These are phyloP conservation scores for Campoletis raptor DNA, from an alignment of 2,888 invertebrate species.

Conservation along the genomic window DNA sequence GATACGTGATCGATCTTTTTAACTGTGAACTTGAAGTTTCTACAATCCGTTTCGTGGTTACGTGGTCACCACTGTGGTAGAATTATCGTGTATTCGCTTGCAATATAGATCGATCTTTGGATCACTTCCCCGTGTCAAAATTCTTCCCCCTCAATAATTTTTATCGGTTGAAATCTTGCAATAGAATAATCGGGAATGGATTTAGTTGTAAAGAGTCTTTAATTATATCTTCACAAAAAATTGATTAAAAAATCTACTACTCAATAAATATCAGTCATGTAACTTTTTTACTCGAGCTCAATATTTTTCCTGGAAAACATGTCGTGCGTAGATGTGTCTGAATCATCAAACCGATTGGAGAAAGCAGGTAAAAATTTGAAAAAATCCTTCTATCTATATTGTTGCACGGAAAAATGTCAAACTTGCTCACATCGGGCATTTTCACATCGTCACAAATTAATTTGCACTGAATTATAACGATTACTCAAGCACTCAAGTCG, in stretches of 20 bases:
- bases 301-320: neutral
- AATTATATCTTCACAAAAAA: neutral
- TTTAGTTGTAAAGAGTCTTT: neutral
- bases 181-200: neutral
- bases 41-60: constrained; percentile 51
- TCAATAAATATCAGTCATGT: no score
- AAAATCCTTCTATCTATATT: neutral
- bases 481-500: neutral
- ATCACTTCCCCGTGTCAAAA: constrained; percentile 63
- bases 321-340: no score
- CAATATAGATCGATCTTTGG: constrained; percentile 67
- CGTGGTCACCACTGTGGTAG: constrained; percentile 46
- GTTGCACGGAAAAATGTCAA: neutral
- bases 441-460: constrained; percentile 43
- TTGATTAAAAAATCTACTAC: neutral
- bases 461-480: constrained; percentile 36
- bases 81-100: constrained; percentile 43
- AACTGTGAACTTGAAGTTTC: constrained; percentile 41
- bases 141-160: constrained; percentile 63
- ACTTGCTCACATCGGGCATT: constrained; percentile 46
- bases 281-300: neutral
- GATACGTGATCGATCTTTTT: constrained; percentile 58
- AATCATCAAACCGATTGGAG: no score
- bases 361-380: no score
- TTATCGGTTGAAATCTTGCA: neutral